Percentiles rank a stretch among this genome's conserved stretches.
Evolutionary conservation across 53 echinoderm and acorn worm genomes (phyloP).

Genomic region (Mesocentrotus franciscanus): DNA sequence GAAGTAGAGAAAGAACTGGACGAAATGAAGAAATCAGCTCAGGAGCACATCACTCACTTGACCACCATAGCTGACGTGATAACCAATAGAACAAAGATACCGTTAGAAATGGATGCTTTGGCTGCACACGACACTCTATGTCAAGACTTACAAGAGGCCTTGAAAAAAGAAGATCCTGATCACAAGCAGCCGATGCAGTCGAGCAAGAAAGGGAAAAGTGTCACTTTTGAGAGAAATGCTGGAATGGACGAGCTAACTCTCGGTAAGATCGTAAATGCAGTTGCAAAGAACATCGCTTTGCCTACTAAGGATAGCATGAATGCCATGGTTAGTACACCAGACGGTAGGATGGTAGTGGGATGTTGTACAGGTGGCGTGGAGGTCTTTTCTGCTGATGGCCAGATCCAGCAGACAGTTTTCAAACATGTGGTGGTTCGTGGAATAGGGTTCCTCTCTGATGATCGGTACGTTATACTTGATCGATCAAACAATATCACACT

Average conservation of each 20-base stretch:
- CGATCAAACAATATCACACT: too few relatives aligned
- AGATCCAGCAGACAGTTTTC: background rate
- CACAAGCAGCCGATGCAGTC: background rate
- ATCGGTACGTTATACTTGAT: too few relatives aligned
- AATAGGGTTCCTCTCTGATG: background rate
- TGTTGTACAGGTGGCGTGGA: background rate
- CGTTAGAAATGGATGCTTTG: background rate
- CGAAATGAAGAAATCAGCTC: background rate
- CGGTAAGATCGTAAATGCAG: background rate
- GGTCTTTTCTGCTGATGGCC: background rate
- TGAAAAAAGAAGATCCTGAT: background rate
- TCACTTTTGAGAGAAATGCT: background rate
- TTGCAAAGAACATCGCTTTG: background rate
- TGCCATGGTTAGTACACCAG: background rate
- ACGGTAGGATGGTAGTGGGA: conserved; percentile 10
- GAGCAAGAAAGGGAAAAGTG: background rate
- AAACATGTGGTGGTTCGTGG: background rate
- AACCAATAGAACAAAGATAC: background rate
- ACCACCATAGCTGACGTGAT: background rate
- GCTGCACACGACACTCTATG: background rate
- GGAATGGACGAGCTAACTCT: background rate
- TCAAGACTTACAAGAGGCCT: background rate
- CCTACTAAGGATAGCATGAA: background rate
- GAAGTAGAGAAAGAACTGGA: background rate
- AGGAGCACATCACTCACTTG: background rate